Evolutionary conservation across 2,888 invertebrate genomes (phyloP), one percentile per base, ranked within the genome.

Genomic region (Cynaeus angustus): DNA sequence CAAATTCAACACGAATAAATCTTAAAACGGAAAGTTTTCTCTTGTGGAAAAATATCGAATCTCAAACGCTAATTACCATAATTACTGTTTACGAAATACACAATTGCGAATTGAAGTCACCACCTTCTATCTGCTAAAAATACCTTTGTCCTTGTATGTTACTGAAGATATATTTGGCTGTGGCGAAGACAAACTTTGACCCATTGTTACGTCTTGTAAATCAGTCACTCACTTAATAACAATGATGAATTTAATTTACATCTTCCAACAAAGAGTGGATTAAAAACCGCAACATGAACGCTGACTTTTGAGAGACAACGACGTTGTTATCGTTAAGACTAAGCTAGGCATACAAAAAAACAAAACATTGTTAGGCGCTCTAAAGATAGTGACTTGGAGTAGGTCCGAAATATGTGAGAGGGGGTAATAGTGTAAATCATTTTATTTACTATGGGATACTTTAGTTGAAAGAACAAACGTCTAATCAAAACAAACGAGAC

Each of bases 141-240:
- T 58, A 72, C 71, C 76, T 71, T 71, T 69, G 62, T 74, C 67
- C 69, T 76, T 76, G 66, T 74, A 65, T 55, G 62, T 55, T 12
- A 69, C 45, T 16, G 69, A 52, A 12, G 69, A 67, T 21, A 72
- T 70, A 61, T 72, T 72, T 28, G 66, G 59, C 33, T 68, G 66
- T 59, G 74, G 69, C 12, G 69, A 70, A 33, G 75, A 75, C 9
- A 75, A 43, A 52, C 72, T 74, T 61, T 75, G 77, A 9, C 77
- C 77, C 77, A 77, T 77, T 53, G 48, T 56, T 73, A 16, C 6
- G n/a, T 46, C 8, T 16, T 46, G 46, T 9, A 50, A 21, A 21
- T 28, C 48, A 48, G 21, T n/a, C 21, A 33, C 52, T 12, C 41
- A 41, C 13, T 41, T 41, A 12, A 41, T 33, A 33, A 21, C 21